phyloP scores from a whole-genome alignment of 2,113 vertebrate genomes.

The Anser brachyrhynchus region DNA sequence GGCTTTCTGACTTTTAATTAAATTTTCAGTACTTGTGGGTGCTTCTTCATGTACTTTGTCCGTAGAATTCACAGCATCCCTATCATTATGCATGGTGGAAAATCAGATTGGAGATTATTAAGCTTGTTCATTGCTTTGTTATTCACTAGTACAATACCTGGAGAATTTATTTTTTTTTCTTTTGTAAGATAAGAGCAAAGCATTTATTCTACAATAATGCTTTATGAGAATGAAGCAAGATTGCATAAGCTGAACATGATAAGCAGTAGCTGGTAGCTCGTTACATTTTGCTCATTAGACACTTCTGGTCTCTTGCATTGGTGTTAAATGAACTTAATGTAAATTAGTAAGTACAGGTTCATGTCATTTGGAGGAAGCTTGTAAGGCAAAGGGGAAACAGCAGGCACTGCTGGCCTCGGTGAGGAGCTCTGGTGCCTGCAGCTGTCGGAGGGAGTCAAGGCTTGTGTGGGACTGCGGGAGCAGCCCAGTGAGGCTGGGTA shows the following conservation, averaged over 20 bases:
- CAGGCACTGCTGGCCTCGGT: neutral
- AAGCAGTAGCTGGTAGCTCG: slow-evolving; percentile 70
- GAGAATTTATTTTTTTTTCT: slow-evolving; percentile 65
- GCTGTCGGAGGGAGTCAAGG: neutral
- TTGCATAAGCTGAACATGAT: slow-evolving; percentile 74
- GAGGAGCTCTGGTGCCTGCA: neutral
- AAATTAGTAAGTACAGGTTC: slow-evolving; percentile 76
- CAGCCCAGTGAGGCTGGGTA: neutral
- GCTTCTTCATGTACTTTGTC: slow-evolving; percentile 78
- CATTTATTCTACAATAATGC: slow-evolving; percentile 70
- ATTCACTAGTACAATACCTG: slow-evolving; percentile 64
- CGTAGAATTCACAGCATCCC: slow-evolving; percentile 74
- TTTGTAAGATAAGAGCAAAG: slow-evolving; percentile 71
- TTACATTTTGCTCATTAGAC: slow-evolving; percentile 80
- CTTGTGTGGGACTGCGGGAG: neutral
- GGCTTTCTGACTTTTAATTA: slow-evolving; percentile 95
- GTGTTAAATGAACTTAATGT: slow-evolving; percentile 81
- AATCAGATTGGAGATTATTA: slow-evolving; percentile 79
- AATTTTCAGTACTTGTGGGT: slow-evolving; percentile 85
- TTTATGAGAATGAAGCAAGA: slow-evolving; percentile 71
- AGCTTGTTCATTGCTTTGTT: slow-evolving; percentile 83
- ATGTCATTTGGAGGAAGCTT: slow-evolving; percentile 67
- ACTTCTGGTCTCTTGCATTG: slow-evolving; percentile 78
- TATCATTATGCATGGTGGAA: slow-evolving; percentile 74
- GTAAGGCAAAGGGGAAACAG: slow-evolving; percentile 52